These are phyloP conservation scores for Iselma pallidipennis DNA, from an alignment of 2,888 invertebrate genomes.

Conservation along the genomic window DNA sequence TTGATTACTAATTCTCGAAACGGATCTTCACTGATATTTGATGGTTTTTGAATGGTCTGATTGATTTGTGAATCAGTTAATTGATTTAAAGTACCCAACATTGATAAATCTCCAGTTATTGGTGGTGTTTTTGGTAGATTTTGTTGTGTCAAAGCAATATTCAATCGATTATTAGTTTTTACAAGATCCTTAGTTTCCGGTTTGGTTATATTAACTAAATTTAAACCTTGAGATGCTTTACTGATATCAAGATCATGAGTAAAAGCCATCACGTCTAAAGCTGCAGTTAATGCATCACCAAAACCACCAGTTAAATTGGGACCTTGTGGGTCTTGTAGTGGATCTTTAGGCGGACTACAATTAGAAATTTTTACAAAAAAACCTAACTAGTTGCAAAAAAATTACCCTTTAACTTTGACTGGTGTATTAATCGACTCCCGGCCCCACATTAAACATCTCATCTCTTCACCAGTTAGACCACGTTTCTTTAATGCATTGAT, in stretches of 20 bases:
- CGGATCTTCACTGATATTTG: constrained; percentile 58
- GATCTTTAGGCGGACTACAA: constrained; percentile 55
- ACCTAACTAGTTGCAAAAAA: constrained; percentile 2
- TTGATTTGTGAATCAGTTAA: constrained; percentile 43
- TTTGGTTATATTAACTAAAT: constrained; percentile 41
- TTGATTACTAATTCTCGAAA: constrained; percentile 66
- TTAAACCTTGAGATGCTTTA: constrained; percentile 43
- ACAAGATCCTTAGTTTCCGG: neutral
- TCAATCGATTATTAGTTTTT: constrained; percentile 2
- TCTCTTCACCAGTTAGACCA: constrained; percentile 84
- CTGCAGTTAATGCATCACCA: constrained; percentile 70
- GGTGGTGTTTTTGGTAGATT: constrained; percentile 13
- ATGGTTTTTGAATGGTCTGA: constrained; percentile 10
- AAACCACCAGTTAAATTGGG: constrained; percentile 58
- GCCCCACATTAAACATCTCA: constrained; percentile 89
- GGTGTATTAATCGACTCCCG: constrained; percentile 86
- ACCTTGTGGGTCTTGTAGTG: constrained; percentile 52
- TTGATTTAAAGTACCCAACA: constrained; percentile 49
- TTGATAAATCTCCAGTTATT: constrained; percentile 35
- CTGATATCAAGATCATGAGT: constrained; percentile 65
- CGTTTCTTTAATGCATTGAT: constrained; percentile 80
- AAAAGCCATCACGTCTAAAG: constrained; percentile 83
- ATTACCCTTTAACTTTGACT: constrained; percentile 68
- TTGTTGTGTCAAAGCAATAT: constrained; percentile 1
- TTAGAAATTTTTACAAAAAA: neutral